Percentiles rank a stretch among this genome's conserved stretches.
These are phyloP conservation scores for Podilymbus podiceps DNA, from an alignment of 2,113 vertebrate genomes.

Conservation along the genomic window DNA sequence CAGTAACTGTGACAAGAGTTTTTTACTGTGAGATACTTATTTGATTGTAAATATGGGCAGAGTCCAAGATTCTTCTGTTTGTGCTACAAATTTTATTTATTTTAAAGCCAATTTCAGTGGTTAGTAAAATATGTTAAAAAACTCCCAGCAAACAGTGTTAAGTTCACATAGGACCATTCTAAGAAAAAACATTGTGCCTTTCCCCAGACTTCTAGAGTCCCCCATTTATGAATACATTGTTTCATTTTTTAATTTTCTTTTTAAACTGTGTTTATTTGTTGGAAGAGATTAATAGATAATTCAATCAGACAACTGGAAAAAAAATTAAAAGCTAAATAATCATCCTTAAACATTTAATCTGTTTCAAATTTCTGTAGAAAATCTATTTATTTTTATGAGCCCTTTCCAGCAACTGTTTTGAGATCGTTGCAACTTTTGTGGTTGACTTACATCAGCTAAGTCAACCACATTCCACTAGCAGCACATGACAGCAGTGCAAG, in stretches of 20 bases:
- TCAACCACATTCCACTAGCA: background rate
- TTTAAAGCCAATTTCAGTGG: background rate
- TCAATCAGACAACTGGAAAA: background rate
- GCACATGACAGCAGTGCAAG: background rate
- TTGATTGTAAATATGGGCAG: background rate
- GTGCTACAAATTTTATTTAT: background rate
- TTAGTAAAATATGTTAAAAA: background rate
- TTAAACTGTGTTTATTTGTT: background rate
- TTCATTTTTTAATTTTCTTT: background rate
- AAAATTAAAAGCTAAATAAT: background rate
- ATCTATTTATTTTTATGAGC: background rate
- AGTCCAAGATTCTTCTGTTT: background rate
- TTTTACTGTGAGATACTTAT: background rate
- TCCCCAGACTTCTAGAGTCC: fast-evolving
- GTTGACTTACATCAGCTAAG: background rate
- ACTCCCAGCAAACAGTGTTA: background rate
- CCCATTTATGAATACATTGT: background rate
- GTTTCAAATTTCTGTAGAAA: background rate
- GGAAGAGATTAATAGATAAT: background rate
- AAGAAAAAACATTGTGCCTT: background rate
- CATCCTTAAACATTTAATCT: background rate
- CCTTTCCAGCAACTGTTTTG: background rate
- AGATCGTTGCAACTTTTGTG: background rate
- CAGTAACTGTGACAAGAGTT: background rate
- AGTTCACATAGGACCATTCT: background rate